A percentile compares a stretch with the other conserved stretches of the same genome.
These are phyloP conservation scores for Balanococcus diminutus DNA, from an alignment of 2,888 invertebrate genomes.

Conservation along the genomic window DNA sequence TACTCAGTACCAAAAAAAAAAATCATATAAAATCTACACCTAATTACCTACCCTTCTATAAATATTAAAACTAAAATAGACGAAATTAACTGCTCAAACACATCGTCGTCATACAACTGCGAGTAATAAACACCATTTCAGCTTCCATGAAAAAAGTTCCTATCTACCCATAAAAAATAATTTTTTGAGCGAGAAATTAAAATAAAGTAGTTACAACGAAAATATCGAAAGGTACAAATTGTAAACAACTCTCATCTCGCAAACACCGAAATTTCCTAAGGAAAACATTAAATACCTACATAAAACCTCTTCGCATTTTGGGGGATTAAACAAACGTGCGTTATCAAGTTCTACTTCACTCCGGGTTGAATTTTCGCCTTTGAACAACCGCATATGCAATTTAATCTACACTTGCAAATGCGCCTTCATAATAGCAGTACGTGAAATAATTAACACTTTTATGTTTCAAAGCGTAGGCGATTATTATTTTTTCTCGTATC, in stretches of 20 bases:
- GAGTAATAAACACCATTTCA: too few species aligned
- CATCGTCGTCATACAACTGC: too few species aligned
- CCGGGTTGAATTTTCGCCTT: not conserved
- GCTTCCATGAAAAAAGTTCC: too few species aligned
- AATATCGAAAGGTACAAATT: not conserved
- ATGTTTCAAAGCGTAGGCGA: too few species aligned
- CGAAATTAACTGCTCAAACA: too few species aligned
- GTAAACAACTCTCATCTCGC: not conserved
- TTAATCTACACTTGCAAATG: not conserved
- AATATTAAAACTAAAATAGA: too few species aligned
- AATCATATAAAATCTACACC: too few species aligned
- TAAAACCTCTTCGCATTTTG: not conserved
- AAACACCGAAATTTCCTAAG: not conserved
- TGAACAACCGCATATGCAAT: not conserved
- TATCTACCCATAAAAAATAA: too few species aligned
- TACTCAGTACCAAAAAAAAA: too few species aligned
- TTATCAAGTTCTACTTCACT: not conserved
- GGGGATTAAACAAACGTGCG: not conserved
- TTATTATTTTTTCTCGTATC: not conserved
- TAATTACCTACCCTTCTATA: too few species aligned
- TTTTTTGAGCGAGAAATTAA: not conserved
- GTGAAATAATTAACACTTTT: not conserved
- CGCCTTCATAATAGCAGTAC: not conserved
- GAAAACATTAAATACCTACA: not conserved
- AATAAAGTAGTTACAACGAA: not conserved